These are phyloP conservation scores for Tryphoninae sp. DNA, from an alignment of 2,888 invertebrate genomes.

Conservation along the genomic window DNA sequence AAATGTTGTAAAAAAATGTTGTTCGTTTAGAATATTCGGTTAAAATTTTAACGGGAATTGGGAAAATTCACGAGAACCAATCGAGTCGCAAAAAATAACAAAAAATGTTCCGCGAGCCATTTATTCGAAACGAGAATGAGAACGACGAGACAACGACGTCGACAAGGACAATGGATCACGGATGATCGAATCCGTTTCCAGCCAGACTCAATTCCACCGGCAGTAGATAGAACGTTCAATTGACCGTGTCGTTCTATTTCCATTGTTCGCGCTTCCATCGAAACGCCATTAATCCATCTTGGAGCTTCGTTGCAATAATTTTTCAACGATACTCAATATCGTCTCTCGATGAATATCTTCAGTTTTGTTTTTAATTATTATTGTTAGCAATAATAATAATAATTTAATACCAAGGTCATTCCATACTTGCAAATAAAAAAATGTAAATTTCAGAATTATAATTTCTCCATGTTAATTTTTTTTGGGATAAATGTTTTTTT, in stretches of 20 bases:
- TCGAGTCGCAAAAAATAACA: slow-evolving; percentile 22
- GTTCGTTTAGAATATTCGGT: background rate
- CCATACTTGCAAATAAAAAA: too few species aligned
- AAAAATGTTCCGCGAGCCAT: slow-evolving; percentile 24
- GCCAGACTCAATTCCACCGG: background rate
- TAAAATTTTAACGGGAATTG: background rate
- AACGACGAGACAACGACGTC: slow-evolving; percentile 38
- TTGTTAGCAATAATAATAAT: background rate
- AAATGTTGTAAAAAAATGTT: background rate
- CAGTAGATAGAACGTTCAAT: slow-evolving; percentile 58
- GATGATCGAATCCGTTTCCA: slow-evolving; percentile 72
- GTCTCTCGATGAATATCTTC: slow-evolving; percentile 3
- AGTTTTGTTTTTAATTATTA: background rate
- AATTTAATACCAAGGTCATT: too few species aligned
- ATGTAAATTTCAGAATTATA: too few species aligned
- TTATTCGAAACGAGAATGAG: slow-evolving; percentile 22
- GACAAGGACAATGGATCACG: slow-evolving; percentile 70
- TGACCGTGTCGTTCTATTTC: slow-evolving; percentile 68
- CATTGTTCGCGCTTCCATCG: slow-evolving; percentile 69
- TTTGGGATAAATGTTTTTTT: too few species aligned
- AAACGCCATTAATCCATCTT: slow-evolving; percentile 46
- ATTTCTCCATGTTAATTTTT: too few species aligned
- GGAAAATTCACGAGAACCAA: slow-evolving; percentile 18
- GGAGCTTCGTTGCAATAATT: slow-evolving; percentile 13
- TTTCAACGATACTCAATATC: slow-evolving; percentile 4